Conservation (phyloP, 2,888 invertebrate species). For the Leptarthrus brevirostris region DNA sequence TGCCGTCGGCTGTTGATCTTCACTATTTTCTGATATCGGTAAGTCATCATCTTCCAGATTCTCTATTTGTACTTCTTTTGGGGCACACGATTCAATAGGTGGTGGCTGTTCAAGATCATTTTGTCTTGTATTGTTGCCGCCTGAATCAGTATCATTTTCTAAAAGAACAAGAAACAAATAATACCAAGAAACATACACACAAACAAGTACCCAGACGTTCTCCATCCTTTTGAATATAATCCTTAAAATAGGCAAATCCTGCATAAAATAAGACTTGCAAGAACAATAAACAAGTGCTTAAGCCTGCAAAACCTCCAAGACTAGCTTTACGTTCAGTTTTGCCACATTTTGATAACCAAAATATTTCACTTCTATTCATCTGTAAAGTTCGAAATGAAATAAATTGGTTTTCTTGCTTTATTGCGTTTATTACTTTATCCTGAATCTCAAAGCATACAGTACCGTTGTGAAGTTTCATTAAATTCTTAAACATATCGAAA, state of each 20-base stretch:
- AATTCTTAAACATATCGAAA: background rate
- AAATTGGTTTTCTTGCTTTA: background rate
- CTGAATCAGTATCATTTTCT: background rate
- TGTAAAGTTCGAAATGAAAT: conserved; percentile 1
- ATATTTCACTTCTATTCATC: conserved; percentile 50
- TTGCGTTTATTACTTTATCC: conserved; percentile 14
- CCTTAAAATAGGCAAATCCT: conserved; percentile 17
- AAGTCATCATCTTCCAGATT: too few relatives aligned
- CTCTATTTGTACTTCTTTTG: too few relatives aligned
- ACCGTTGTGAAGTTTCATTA: background rate
- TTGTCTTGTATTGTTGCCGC: too few relatives aligned
- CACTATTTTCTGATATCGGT: too few relatives aligned
- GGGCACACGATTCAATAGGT: background rate
- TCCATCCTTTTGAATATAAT: conserved; percentile 18
- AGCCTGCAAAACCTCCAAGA: conserved; percentile 23
- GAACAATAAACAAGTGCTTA: background rate
- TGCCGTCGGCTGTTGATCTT: too few relatives aligned
- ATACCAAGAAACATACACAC: too few relatives aligned
- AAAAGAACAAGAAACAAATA: background rate
- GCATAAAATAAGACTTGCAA: conserved; percentile 47
- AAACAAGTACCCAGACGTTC: too few relatives aligned
- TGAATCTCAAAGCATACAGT: conserved; percentile 37
- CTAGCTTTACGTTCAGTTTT: background rate
- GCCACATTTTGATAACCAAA: conserved; percentile 51
- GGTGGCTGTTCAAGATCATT: background rate